Percentiles rank a stretch among this genome's conserved stretches.
Evolutionary conservation across 2,888 invertebrate genomes (phyloP).

Genomic region (Drosophila trichaetosa): DNA sequence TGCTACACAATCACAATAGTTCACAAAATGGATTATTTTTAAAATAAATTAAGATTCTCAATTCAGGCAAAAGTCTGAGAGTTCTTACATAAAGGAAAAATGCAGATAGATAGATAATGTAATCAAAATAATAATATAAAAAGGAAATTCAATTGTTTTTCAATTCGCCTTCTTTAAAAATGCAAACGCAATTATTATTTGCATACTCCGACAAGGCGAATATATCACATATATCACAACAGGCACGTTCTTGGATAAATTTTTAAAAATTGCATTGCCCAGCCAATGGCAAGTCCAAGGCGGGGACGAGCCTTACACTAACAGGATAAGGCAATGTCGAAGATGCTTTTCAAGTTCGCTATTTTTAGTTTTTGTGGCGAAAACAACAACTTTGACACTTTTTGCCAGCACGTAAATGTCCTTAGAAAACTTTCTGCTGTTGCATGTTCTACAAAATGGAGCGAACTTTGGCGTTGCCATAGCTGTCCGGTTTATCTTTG

Average conservation of each 20-base stretch:
- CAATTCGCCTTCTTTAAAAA: neutral
- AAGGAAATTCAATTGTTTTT: neutral
- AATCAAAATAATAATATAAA: neutral
- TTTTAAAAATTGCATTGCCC: conserved; percentile 42
- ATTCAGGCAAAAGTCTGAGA: neutral
- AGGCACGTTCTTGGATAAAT: conserved; percentile 60
- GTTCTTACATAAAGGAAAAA: neutral
- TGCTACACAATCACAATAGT: neutral
- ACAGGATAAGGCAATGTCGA: conserved; percentile 26
- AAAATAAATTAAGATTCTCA: neutral
- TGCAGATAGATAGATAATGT: neutral
- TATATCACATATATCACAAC: neutral
- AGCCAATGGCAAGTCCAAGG: conserved; percentile 45
- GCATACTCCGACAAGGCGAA: conserved; percentile 6
- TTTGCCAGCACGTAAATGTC: conserved; percentile 41
- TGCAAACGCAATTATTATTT: conserved; percentile 15
- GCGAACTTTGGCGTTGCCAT: conserved; percentile 14
- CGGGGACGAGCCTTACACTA: conserved; percentile 7
- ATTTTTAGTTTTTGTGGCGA: conserved; percentile 6
- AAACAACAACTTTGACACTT: conserved; percentile 31
- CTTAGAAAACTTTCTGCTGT: conserved; percentile 24
- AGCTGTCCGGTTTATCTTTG: conserved; percentile 10
- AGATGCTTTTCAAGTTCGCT: conserved; percentile 1
- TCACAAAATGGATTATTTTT: neutral
- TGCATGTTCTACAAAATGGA: conserved; percentile 11